Evolutionary conservation across 2,113 vertebrate species (phyloP), one percentile per base, ranked within the genome.

Genomic region (Motacilla alba): DNA sequence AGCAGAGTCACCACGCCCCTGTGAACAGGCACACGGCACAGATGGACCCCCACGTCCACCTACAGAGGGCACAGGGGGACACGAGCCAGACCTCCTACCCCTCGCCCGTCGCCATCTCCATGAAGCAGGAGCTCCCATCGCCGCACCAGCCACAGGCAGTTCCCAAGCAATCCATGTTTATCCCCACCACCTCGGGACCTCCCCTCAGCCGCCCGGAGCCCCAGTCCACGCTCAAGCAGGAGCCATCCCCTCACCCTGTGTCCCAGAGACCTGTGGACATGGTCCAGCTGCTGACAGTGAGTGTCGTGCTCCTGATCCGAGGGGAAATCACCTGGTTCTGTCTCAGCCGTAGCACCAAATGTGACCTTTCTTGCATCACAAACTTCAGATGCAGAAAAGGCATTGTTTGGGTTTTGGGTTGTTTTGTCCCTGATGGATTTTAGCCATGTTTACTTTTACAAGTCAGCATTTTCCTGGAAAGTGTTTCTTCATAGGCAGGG

Each of bases 241-340:
- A 99, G 43, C 98, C 98, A 0, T 94, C 97, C 27, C 79, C 96
- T 89, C 98, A 98, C 73, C 31, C 97, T 1, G 93, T 97, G 90
- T 97, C 98, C 7, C 99, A 99, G 96, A 98, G 98, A 73, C 98
- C 99, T 0, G 98, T 99, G 93, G 99, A 99, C 82, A 99, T 99
- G 99, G 99, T 99, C 89, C 99, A 99, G 88, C 99, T 99, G 27
- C 96, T 99, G 66, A 99, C 98, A 82, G 99, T 99, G 97, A 96
- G 98, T 80, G 3, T 31, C 0, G 0, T 37, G 49, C 55, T 72
- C 26, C 27, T 78, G 3, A 0, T 30, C 31, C 0, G 0, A 23
- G 76, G 35, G 21, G 28, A 39, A 23, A 9, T 7, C 33, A 9
- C 11, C 22, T 0, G 10, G 7, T 46, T 72, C 49, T 68, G 43